phyloP scores from a whole-genome alignment of 2,113 vertebrate species.

The Dunckerocampus dactyliophorus region DNA sequence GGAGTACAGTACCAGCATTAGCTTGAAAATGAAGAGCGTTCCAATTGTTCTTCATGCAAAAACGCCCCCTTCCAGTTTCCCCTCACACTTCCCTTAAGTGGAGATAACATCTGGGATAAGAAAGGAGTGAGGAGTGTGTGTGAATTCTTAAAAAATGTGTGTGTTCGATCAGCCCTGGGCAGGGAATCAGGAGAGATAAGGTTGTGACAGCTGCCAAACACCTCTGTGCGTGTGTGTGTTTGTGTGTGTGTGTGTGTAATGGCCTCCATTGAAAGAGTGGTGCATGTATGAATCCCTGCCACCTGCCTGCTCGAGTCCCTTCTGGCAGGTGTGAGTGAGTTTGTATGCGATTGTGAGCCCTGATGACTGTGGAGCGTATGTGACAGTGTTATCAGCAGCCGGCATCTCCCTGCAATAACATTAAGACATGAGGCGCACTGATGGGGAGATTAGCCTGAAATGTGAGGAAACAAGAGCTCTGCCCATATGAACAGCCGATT shows the following conservation, averaged over 20 bases:
- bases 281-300: slow-evolving; percentile 50
- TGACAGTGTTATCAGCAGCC: slow-evolving; percentile 45
- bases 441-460: slow-evolving; percentile 50
- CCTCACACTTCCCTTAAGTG: slow-evolving; percentile 58
- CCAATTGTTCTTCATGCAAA: slow-evolving; percentile 40
- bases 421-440: slow-evolving; percentile 21
- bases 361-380: slow-evolving; percentile 53
- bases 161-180: slow-evolving; percentile 50
- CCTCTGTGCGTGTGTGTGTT: slow-evolving; percentile 44
- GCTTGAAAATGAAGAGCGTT: slow-evolving; percentile 33
- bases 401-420: slow-evolving; percentile 47
- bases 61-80: slow-evolving; percentile 31
- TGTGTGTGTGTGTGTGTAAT: slow-evolving; percentile 27
- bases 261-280: slow-evolving; percentile 41
- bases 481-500: slow-evolving; percentile 8
- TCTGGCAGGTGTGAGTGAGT: slow-evolving; percentile 56
- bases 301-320: slow-evolving; percentile 55
- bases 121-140: slow-evolving; percentile 38
- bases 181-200: slow-evolving; percentile 62
- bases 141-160: slow-evolving; percentile 40
- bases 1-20: slow-evolving; percentile 36
- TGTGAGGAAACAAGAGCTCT: slow-evolving; percentile 19
- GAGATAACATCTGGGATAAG: slow-evolving; percentile 68
- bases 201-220: slow-evolving; percentile 71
- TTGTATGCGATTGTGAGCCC: slow-evolving; percentile 42